Base-by-base conservation (phyloP, 2,888 invertebrate genomes). In the Apamea epomidion region DNA sequence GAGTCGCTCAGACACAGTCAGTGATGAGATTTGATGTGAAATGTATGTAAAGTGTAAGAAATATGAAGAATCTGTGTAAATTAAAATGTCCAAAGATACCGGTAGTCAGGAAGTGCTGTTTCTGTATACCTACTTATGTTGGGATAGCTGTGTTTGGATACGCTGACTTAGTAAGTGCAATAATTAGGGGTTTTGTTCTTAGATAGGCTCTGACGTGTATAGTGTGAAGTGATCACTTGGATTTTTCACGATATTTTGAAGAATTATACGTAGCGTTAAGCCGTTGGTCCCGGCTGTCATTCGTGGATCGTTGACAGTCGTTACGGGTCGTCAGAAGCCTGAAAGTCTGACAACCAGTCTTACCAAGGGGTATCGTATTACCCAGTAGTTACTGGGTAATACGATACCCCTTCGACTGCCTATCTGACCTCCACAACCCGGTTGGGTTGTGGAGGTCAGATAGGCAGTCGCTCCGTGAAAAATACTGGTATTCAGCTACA, bases 121-220 rank as follows among this genome's bases (percentile, higher is more conserved):
- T 94, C 75, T 95, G 93, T 85, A 93, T 95, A 68, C 95, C 95
- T 0, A 90, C 95, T 14, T 89, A 94, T 45, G 93, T 91, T 85
- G 95, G 95, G 25, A 92, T 95, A 14, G 92, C 92, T 69, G 93
- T 95, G 75, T 95, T 95, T 83, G 95, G 94, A 89, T 95, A 95
- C 87, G 91, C 94, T 78, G 94, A 95, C 90, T 92, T 95, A 91
- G 95, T 95, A 86, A 93, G 95, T 93, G 21, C 7, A 54, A 42
- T 60, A 4, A 42, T 65, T 60, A 18, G 29, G 7, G 7, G 42
- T 74, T 51, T 65, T 42, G 16, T 62, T 16, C 21, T 48, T 37
- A 21, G n/a, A 0, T 2, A 0, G 18, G 3, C 18, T 21, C 25
- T 25, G 25, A 29, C 2, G 1, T 25, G 14, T 37, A 25, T 10